These are phyloP conservation scores for Seira ritae DNA, from an alignment of 2,888 invertebrate species.

Conservation along the genomic window DNA sequence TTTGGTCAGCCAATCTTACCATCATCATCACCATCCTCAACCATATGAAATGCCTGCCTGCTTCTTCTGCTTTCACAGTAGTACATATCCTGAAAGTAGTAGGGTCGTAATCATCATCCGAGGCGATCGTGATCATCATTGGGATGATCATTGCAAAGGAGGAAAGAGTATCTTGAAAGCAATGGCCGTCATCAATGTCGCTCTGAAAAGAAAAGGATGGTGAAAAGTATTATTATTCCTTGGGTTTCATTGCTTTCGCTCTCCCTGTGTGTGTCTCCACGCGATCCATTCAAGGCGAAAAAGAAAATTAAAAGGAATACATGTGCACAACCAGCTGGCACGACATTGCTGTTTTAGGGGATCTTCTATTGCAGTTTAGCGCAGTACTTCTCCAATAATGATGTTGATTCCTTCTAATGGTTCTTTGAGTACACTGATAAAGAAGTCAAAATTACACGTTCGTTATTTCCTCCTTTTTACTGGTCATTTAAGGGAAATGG, in stretches of 20 bases:
- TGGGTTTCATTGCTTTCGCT: too few species aligned
- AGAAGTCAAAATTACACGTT: constrained; percentile 47
- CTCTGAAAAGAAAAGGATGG: constrained; percentile 1
- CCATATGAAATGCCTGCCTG: too few species aligned
- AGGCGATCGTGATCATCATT: constrained; percentile 15
- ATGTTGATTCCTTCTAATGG: background rate
- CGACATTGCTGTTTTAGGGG: background rate
- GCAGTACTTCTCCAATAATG: background rate
- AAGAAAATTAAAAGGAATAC: background rate
- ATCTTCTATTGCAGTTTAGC: background rate
- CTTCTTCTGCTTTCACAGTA: too few species aligned
- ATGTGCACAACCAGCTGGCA: background rate
- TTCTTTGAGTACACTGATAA: constrained; percentile 11
- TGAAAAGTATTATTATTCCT: constrained; percentile 14
- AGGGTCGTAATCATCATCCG: background rate
- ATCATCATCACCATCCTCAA: too few species aligned
- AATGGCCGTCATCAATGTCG: constrained; percentile 31
- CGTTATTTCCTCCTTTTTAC: constrained; percentile 40
- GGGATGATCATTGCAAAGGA: constrained; percentile 22
- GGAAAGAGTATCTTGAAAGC: background rate
- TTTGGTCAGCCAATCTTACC: constrained; percentile 35
- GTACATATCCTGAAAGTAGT: too few species aligned
- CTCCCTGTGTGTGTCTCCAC: too few species aligned
- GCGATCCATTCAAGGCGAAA: background rate
- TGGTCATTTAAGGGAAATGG: constrained; percentile 28